These are phyloP conservation scores for Malthinus flaveolus DNA, from an alignment of 2,888 invertebrate species.

Conservation along the genomic window DNA sequence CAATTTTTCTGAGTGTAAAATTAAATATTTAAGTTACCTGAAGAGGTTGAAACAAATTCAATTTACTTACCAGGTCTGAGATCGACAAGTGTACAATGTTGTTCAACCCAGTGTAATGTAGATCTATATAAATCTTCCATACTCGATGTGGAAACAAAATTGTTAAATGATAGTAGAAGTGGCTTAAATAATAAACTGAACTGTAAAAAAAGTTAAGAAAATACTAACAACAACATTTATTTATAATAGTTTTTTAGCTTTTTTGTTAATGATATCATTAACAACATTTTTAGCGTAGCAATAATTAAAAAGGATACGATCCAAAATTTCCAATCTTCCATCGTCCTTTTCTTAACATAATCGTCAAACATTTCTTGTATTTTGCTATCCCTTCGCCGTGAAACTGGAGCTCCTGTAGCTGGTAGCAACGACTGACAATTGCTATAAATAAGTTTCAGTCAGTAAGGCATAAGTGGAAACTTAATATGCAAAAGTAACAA, in stretches of 20 bases:
- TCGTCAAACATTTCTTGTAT: slow-evolving; percentile 93
- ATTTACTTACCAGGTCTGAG: slow-evolving; percentile 81
- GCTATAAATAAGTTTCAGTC: slow-evolving; percentile 59
- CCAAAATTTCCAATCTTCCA: slow-evolving; percentile 98
- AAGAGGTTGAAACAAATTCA: too few relatives aligned
- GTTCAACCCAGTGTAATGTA: slow-evolving; percentile 92
- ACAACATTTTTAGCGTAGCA: not conserved
- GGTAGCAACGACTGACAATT: slow-evolving; percentile 93
- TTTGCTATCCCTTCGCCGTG: slow-evolving; percentile 84
- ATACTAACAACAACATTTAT: slow-evolving; percentile 21
- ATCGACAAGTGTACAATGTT: slow-evolving; percentile 92
- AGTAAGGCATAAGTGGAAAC: too few relatives aligned
- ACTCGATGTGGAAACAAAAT: slow-evolving; percentile 88
- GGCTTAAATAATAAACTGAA: slow-evolving; percentile 91
- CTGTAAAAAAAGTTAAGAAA: slow-evolving; percentile 63
- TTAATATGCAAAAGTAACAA: not conserved
- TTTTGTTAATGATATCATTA: slow-evolving; percentile 23
- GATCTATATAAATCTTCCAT: slow-evolving; percentile 90
- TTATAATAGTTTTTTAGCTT: too few relatives aligned
- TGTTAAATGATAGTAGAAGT: slow-evolving; percentile 87
- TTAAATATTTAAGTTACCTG: too few relatives aligned
- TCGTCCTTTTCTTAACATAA: slow-evolving; percentile 83
- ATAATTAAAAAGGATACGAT: slow-evolving; percentile 78
- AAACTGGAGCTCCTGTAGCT: slow-evolving; percentile 93
- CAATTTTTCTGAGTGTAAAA: too few relatives aligned